Conservation (phyloP, 2,888 invertebrate genomes). For the Odontomyia ornata region DNA sequence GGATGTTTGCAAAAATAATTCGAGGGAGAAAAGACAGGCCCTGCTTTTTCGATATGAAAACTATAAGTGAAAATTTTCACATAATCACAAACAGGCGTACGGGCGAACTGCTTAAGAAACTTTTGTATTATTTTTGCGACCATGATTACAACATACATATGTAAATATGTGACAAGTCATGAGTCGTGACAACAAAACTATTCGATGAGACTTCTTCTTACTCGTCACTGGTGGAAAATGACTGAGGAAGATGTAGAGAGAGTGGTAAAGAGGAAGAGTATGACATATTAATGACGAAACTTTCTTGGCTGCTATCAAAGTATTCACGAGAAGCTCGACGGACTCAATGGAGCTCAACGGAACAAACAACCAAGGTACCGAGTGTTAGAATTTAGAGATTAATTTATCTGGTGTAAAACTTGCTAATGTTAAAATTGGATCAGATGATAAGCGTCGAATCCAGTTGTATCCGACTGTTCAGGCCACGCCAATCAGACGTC, state of each 20-base stretch:
- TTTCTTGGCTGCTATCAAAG: constrained; percentile 80
- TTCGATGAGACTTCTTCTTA: neutral
- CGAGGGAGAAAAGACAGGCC: too few species aligned
- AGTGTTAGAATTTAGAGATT: constrained; percentile 62
- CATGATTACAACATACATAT: too few species aligned
- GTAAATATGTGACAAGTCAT: too few species aligned
- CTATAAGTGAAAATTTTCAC: too few species aligned
- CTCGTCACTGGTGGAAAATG: constrained; percentile 57
- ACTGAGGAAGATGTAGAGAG: constrained; percentile 63
- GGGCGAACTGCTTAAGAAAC: too few species aligned
- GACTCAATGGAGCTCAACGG: constrained; percentile 66
- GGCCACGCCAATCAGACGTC: constrained; percentile 62
- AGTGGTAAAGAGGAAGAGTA: constrained; percentile 83
- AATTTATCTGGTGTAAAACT: constrained; percentile 61
- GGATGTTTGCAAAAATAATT: too few species aligned
- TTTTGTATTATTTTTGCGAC: too few species aligned
- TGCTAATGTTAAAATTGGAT: constrained; percentile 61
- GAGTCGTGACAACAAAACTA: too few species aligned
- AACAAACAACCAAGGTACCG: constrained; percentile 54
- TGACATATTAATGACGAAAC: constrained; percentile 92
- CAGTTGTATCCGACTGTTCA: constrained; percentile 65
- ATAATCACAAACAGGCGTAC: too few species aligned
- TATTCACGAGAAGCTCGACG: constrained; percentile 75
- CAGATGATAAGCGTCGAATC: constrained; percentile 58
- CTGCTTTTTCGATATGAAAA: too few species aligned